Evolutionary conservation across 1,140 invertebrate genomes (phyloP).

Genomic region (Drosophila littoralis): DNA sequence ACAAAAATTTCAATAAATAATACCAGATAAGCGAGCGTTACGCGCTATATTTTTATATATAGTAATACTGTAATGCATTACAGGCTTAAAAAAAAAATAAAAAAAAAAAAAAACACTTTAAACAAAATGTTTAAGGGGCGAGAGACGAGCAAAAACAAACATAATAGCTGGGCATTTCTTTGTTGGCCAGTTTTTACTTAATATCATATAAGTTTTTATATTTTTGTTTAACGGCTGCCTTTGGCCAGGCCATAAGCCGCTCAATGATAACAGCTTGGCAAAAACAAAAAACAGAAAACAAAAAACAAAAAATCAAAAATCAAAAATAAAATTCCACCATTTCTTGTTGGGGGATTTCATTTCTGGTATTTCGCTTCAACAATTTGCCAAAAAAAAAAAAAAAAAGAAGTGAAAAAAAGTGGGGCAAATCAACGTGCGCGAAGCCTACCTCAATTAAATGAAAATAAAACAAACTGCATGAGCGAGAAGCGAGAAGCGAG

Average conservation of each 20-base stretch:
- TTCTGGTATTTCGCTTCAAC: constrained; percentile 10
- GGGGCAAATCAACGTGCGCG: constrained; percentile 11
- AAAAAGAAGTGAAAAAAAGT: not conserved
- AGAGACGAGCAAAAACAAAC: not conserved
- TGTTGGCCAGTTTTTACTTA: constrained; percentile 2
- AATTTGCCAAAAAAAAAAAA: not conserved
- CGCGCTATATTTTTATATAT: not conserved
- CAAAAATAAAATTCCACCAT: constrained; percentile 2
- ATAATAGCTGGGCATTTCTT: constrained; percentile 3
- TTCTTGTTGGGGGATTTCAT: constrained; percentile 35
- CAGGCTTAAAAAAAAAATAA: not conserved
- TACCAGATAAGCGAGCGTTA: not conserved
- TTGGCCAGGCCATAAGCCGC: constrained; percentile 11
- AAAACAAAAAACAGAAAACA: not conserved
- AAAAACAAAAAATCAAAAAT: not conserved
- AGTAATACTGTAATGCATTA: not conserved
- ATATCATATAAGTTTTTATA: constrained; percentile 4
- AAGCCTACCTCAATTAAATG: constrained; percentile 73
- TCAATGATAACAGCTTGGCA: constrained; percentile 10
- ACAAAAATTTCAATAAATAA: constrained; percentile 1
- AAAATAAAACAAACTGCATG: constrained; percentile 10
- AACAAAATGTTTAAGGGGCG: not conserved
- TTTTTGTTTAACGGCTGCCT: constrained; percentile 1
- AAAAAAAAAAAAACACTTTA: not conserved
- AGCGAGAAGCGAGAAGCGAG: not conserved